phyloP scores from a whole-genome alignment of 1,140 invertebrate species.

The Parasteatoda tepidariorum region DNA sequence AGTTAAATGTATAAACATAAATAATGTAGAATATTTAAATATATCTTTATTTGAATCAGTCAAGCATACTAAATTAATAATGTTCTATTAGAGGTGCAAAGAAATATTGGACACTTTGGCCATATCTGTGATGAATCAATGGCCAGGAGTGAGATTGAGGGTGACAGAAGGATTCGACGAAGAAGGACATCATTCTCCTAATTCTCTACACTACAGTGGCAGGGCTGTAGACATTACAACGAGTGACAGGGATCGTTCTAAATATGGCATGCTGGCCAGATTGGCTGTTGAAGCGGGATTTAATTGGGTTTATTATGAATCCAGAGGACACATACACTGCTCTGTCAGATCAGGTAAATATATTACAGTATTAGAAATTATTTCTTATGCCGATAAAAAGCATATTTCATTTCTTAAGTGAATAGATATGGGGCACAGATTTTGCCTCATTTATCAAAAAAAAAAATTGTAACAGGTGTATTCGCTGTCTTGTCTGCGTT shows the following conservation, averaged over 20 bases:
- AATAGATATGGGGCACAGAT: too few species aligned
- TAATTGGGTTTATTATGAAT: constrained; percentile 98
- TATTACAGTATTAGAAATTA: too few species aligned
- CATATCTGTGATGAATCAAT: constrained; percentile 97
- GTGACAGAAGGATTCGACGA: constrained; percentile 97
- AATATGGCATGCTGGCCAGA: constrained; percentile 94
- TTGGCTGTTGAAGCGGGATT: constrained; percentile 97
- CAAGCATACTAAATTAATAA: too few species aligned
- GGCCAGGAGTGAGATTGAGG: constrained; percentile 90
- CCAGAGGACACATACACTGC: constrained; percentile 93
- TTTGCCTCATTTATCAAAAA: too few species aligned
- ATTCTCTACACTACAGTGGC: constrained; percentile 95
- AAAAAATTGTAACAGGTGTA: too few species aligned
- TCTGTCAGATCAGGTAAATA: constrained; percentile 98
- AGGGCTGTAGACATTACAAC: constrained; percentile 95
- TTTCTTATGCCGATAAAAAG: too few species aligned
- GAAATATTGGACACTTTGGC: constrained; percentile 94
- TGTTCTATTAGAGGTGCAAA: constrained; percentile 86
- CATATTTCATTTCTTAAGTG: too few species aligned
- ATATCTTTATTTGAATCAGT: too few species aligned
- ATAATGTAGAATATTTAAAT: too few species aligned
- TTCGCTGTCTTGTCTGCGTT: too few species aligned
- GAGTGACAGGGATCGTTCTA: constrained; percentile 89
- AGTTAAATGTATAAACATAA: too few species aligned
- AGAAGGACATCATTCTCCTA: constrained; percentile 80